Base-by-base conservation (phyloP, 2,888 invertebrate species). In the Autographa pulchrina region DNA sequence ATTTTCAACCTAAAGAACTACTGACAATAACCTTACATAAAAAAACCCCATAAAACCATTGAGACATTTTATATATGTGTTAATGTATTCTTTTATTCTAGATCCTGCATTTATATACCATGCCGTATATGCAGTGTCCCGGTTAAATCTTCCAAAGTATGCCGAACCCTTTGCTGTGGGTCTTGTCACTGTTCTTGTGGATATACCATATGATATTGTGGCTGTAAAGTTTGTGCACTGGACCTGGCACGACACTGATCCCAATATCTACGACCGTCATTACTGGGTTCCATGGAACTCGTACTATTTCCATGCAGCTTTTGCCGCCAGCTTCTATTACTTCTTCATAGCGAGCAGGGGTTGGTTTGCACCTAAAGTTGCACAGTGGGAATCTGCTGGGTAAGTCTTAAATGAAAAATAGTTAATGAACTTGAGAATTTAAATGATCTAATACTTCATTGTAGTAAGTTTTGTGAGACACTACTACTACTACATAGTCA, bases 231-330 rank as follows among this genome's bases (percentile, higher is more conserved):
- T 97, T 88, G 92, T 98, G 18, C 98, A 98, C 93, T 98, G 98
- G 98, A 97, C 97, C 1, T 98, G 98, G 98, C 98, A 98, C 82
- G 97, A 97, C 86, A 97, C 97, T 0, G 97, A 97, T 89, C 97
- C 97, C 6, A 97, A 97, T 84, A 96, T 97, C 90, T 93, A 89
- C 77, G 98, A 98, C 88, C 96, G 98, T 56, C 97, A 97, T 90
- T 98, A 98, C 91, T 98, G 97, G 97, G 98, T 98, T 31, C 98
- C 98, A 0, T 98, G 97, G 97, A 98, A 97, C 87, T 98, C 98
- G 0, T 98, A 98, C 92, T 98, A 98, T 88, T 98, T 98, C 95
- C 98, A 98, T 89, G 96, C 97, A 0, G 93, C 97, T 0, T 98
- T 98, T 88, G 97, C 98, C 0, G 97, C 97, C 0, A 97, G 97